Evolutionary conservation across 2,888 invertebrate genomes (phyloP), one percentile per base, ranked within the genome.

Genomic region (Mesoligia furuncula): DNA sequence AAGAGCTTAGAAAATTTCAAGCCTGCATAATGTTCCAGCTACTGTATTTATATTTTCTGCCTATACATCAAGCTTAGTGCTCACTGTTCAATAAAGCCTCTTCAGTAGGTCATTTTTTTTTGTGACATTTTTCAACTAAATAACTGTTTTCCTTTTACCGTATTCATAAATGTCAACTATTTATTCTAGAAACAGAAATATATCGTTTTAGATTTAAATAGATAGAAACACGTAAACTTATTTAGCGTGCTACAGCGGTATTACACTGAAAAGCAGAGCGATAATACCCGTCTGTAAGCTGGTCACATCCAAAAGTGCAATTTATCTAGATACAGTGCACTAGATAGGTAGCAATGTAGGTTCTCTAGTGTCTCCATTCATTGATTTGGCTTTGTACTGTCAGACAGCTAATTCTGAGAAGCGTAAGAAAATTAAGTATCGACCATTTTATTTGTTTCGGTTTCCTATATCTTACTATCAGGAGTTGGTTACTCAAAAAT

Each of bases 251-350:
- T 67, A 51, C 76, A 67, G 64, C 39, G 71, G 61, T 78, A 76
- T 88, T 87, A 64, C 67, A 80, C 48, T 39, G 75, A 79, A 82
- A 73, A 81, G 76, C 75, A 79, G 57, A 72, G 65, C 57, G 79
- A 79, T 78, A 75, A 75, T 76, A 39, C 45, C 54, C 48, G 69
- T 79, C 11, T 64, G 85, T 83, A 85, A 71, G 79, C 84, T 88
- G 89, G 92, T 92, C 90, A 92, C 91, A 93, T 93, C 85, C 84
- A 89, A 94, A 94, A 90, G 90, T 89, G 87, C 88, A 90, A 82
- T 84, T 82, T 87, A 42, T 85, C 75, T 79, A 83, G 73, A 84
- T 82, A 85, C 79, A 86, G 69, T 89, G 81, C 76, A 80, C 88
- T 80, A 82, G 77, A 87, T 86, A 83, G 80, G 83, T 83, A 82